Conservation (phyloP, 1,140 invertebrate species). For the Neuroterus valhalla region DNA sequence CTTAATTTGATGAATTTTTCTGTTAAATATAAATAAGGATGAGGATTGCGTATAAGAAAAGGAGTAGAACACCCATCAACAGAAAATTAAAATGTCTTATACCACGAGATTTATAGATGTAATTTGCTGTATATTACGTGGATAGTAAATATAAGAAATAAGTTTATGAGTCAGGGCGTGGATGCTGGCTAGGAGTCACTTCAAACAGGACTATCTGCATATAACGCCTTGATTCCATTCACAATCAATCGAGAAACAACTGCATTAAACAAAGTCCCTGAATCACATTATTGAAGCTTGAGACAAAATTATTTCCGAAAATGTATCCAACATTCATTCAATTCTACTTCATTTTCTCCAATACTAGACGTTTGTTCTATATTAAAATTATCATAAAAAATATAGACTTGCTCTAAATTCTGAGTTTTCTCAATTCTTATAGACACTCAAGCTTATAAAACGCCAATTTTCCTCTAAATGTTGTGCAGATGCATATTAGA, state of each 20-base stretch:
- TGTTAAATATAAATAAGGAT: too few species aligned
- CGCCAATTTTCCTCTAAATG: slow-evolving; percentile 12
- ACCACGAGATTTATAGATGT: background rate
- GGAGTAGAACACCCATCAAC: too few species aligned
- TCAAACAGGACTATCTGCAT: background rate
- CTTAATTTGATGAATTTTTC: too few species aligned
- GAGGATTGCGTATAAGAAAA: too few species aligned
- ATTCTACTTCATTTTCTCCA: too few species aligned
- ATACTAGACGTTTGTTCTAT: too few species aligned
- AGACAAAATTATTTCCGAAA: background rate
- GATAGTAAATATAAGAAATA: slow-evolving; percentile 10
- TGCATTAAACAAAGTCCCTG: background rate
- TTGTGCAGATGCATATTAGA: slow-evolving; percentile 1
- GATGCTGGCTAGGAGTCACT: background rate
- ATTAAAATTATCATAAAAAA: too few species aligned
- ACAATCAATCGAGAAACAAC: background rate
- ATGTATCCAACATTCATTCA: background rate
- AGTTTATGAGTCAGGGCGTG: slow-evolving; percentile 3
- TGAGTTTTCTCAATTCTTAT: too few species aligned
- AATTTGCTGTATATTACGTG: background rate
- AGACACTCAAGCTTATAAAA: background rate
- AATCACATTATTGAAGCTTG: background rate
- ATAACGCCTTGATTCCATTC: slow-evolving; percentile 15
- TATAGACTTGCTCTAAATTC: too few species aligned
- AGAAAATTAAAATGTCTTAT: background rate